phyloP scores from a whole-genome alignment of 2,797 vertebrate genomes.

The Melanotaenia nigrans region DNA sequence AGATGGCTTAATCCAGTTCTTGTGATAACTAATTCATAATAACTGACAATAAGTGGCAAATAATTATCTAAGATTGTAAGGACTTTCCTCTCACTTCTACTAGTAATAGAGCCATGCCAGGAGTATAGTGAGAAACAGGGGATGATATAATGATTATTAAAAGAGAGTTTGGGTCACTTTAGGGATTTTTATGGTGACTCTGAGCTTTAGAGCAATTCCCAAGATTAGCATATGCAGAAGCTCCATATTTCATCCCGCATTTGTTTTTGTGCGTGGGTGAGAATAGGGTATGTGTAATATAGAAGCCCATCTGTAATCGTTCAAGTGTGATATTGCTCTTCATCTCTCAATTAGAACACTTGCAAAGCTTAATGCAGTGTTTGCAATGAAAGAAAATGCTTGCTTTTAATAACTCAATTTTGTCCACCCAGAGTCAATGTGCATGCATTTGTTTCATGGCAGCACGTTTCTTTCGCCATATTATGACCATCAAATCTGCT shows the following conservation, averaged over 20 bases:
- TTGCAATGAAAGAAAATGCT: constrained; percentile 34
- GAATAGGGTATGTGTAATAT: constrained; percentile 43
- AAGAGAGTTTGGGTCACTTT: constrained; percentile 26
- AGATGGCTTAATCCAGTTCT: constrained; percentile 23
- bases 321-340: constrained; percentile 76
- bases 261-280: constrained; percentile 53
- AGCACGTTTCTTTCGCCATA: constrained; percentile 7
- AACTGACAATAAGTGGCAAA: constrained; percentile 20
- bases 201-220: constrained; percentile 36
- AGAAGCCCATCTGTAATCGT: constrained; percentile 72
- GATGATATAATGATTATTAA: constrained; percentile 38
- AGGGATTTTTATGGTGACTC: constrained; percentile 33
- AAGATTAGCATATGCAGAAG: constrained; percentile 42
- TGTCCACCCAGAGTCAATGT: constrained; percentile 10
- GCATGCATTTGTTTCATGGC: constrained; percentile 24
- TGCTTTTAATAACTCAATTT: constrained; percentile 52
- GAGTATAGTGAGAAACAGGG: constrained; percentile 14
- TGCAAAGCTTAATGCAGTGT: constrained; percentile 49
- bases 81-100: constrained; percentile 1
- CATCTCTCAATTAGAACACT: constrained; percentile 77
- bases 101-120: constrained; percentile 7
- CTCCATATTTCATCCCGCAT: constrained; percentile 42
- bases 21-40: constrained; percentile 38
- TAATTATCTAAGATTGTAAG: constrained; percentile 4
- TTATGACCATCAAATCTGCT: neutral